Evolutionary conservation across 2,888 invertebrate genomes (phyloP).

Genomic region (Tetrapedia diversipes): DNA sequence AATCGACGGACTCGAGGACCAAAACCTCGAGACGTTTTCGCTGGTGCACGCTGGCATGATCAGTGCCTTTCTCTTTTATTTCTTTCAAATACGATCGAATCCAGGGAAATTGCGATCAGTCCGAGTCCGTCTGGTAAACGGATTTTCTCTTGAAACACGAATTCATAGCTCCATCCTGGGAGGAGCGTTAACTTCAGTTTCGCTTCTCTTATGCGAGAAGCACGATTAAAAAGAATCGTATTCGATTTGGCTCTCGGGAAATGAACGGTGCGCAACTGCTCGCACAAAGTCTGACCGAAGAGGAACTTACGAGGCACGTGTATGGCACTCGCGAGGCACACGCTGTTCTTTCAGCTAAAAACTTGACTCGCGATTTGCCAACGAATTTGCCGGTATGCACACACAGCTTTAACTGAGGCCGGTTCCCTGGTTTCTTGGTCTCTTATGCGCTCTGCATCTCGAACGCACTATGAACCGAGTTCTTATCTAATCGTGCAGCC

Average conservation of each 20-base stretch:
- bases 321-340: constrained; percentile 3
- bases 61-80: not conserved
- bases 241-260: not conserved
- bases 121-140: constrained; percentile 2
- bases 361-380: constrained; percentile 8
- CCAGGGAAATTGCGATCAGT: not conserved
- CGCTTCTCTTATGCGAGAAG: not conserved
- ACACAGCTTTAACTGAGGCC: constrained; percentile 78
- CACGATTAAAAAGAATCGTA: not conserved
- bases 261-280: not conserved
- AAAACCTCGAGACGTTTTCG: constrained; percentile 86
- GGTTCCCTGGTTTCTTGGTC: constrained; percentile 72
- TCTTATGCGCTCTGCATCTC: constrained; percentile 81
- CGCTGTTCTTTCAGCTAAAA: not conserved
- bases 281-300: not conserved
- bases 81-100: not conserved
- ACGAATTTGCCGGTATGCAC: constrained; percentile 70
- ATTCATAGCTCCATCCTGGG: constrained; percentile 47
- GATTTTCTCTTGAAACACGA: constrained; percentile 8
- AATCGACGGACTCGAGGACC: constrained; percentile 83
- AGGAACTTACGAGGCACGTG: constrained; percentile 5
- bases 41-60: constrained; percentile 88
- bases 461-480: constrained; percentile 80
- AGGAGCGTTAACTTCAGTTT: not conserved
- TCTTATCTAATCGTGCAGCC: constrained; percentile 80